phyloP scores from a whole-genome alignment of 2,888 invertebrate genomes.

The Dicyrtoma fusca region DNA sequence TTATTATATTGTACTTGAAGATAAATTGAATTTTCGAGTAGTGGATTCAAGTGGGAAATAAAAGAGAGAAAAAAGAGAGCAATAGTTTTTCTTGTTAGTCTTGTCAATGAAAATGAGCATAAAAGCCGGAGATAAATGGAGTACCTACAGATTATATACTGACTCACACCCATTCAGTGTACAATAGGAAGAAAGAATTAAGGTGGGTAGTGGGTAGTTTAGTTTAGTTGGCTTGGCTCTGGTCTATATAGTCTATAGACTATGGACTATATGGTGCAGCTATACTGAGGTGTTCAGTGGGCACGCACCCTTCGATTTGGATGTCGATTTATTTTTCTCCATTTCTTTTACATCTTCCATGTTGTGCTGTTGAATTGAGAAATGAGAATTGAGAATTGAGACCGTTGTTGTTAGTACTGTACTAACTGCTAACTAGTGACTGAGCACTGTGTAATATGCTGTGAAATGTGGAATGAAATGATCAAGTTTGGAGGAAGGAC shows the following conservation, averaged over 20 bases:
- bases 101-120: conserved; percentile 36
- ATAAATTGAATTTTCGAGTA: conserved; percentile 5
- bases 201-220: background rate
- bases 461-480: background rate
- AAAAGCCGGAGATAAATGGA: too few relatives aligned
- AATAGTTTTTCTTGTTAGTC: conserved; percentile 9
- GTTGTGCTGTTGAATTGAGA: too few relatives aligned
- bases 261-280: too few relatives aligned
- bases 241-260: too few relatives aligned
- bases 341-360: too few relatives aligned
- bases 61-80: conserved; percentile 3
- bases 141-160: too few relatives aligned
- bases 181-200: background rate
- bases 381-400: background rate
- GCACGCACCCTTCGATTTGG: conserved; percentile 46
- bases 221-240: too few relatives aligned
- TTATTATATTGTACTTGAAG: too few relatives aligned
- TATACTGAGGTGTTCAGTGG: conserved; percentile 14
- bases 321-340: too few relatives aligned
- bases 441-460: background rate
- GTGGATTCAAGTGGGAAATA: background rate
- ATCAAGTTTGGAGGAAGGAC: conserved; percentile 19
- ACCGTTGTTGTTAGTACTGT: too few relatives aligned
- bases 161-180: too few relatives aligned
- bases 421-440: too few relatives aligned